Conservation (phyloP, 2,797 vertebrate genomes). For the Pantherophis vulpinus region DNA sequence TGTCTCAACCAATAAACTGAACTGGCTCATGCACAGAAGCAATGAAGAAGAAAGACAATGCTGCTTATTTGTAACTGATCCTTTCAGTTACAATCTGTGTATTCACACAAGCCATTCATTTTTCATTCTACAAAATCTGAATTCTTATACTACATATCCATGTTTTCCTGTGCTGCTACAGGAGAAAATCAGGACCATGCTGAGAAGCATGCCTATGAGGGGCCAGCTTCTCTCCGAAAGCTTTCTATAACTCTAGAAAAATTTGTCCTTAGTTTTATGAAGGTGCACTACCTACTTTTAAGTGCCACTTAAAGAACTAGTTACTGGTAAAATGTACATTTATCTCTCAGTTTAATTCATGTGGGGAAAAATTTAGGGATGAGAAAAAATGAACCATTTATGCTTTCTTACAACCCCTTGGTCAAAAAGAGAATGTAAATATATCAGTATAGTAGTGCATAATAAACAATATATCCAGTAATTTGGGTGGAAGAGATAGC, state of each 20-base stretch:
- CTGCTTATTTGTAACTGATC: background rate
- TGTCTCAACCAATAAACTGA: background rate
- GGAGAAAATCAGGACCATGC: background rate
- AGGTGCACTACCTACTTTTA: background rate
- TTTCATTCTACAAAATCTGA: background rate
- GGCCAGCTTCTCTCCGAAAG: background rate
- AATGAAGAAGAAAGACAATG: background rate
- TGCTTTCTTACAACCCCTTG: background rate
- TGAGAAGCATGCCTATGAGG: background rate
- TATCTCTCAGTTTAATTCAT: background rate
- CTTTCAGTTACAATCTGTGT: background rate
- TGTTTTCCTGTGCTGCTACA: background rate
- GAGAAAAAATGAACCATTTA: background rate
- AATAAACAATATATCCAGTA: background rate
- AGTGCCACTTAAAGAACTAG: background rate
- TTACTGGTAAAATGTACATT: background rate
- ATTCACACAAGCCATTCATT: background rate
- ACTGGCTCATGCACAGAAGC: background rate
- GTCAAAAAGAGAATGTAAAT: background rate
- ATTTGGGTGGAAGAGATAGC: constrained; percentile 9
- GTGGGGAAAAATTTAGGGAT: background rate
- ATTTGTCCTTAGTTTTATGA: background rate
- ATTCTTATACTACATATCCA: background rate
- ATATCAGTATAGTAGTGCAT: background rate
- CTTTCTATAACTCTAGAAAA: background rate